These are phyloP conservation scores for Nicator chloris DNA, from an alignment of 2,113 vertebrate genomes.

Conservation along the genomic window DNA sequence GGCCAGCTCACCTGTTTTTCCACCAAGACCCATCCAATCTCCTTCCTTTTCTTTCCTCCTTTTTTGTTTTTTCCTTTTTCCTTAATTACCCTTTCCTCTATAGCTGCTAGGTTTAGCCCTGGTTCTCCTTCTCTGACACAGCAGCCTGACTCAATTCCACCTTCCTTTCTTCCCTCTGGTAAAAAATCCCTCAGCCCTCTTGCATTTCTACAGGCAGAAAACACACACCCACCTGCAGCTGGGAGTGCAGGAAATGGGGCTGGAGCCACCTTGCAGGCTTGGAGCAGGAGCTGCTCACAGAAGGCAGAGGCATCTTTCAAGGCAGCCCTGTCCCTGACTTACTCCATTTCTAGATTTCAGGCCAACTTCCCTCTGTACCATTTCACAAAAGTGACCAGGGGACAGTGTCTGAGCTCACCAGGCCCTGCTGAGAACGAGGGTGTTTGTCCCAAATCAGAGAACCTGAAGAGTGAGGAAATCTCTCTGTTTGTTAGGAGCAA, in stretches of 20 bases:
- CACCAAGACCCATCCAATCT: neutral
- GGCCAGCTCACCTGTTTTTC: neutral
- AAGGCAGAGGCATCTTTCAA: neutral
- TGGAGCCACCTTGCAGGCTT: neutral
- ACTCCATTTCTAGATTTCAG: neutral
- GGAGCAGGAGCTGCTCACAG: neutral
- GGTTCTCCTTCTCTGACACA: neutral
- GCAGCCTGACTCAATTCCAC: neutral
- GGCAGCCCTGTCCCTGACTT: neutral
- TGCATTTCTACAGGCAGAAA: neutral
- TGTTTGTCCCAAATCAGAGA: neutral
- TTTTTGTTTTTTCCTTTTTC: too few relatives aligned
- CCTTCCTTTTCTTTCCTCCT: fast-evolving
- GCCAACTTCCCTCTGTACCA: neutral
- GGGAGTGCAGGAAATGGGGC: neutral
- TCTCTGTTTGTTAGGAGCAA: neutral
- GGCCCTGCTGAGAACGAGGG: neutral
- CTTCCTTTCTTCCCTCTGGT: neutral
- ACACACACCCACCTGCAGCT: neutral
- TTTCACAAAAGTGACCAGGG: neutral
- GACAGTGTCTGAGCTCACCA: neutral
- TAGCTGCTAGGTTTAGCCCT: neutral
- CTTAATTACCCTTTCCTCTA: neutral
- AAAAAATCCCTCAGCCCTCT: neutral
- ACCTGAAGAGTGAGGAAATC: neutral